Evolutionary conservation across 2,888 invertebrate genomes (phyloP).

Genomic region (Synanthedon vespiformis): DNA sequence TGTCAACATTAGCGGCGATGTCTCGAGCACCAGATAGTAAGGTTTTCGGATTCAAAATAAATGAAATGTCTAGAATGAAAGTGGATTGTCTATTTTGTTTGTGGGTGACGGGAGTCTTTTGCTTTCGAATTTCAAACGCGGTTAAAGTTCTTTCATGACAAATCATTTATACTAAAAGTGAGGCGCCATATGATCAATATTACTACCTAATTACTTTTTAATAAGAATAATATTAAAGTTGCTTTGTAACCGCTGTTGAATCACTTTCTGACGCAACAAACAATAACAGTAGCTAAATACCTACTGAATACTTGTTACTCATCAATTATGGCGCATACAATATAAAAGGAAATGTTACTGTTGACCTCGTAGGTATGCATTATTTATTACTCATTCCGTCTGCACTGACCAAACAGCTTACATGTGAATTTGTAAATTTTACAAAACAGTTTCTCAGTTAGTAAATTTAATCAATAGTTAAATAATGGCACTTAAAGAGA

Average conservation of each 20-base stretch:
- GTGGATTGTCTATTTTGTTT: too few species aligned
- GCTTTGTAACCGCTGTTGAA: neutral
- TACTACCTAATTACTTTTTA: too few species aligned
- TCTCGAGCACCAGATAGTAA: too few species aligned
- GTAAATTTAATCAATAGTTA: neutral
- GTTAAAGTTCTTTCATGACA: too few species aligned
- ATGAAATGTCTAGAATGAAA: too few species aligned
- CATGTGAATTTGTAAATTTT: neutral
- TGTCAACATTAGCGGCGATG: too few species aligned
- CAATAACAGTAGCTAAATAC: neutral
- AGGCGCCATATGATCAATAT: too few species aligned
- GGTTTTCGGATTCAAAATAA: too few species aligned
- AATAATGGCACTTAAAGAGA: slow-evolving; percentile 7
- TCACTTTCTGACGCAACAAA: neutral
- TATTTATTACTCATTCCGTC: neutral
- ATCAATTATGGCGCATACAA: neutral
- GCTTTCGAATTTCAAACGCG: too few species aligned
- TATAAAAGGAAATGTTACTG: slow-evolving; percentile 7
- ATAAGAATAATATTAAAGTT: too few species aligned
- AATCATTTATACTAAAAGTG: too few species aligned
- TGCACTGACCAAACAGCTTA: neutral
- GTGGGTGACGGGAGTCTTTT: too few species aligned
- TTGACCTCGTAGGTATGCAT: slow-evolving; percentile 16
- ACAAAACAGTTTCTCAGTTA: neutral
- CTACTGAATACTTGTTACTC: neutral